Evolutionary conservation across 2,113 vertebrate genomes (phyloP), one percentile per base, ranked within the genome.

Genomic region (Astatotilapia flaviijosephi): DNA sequence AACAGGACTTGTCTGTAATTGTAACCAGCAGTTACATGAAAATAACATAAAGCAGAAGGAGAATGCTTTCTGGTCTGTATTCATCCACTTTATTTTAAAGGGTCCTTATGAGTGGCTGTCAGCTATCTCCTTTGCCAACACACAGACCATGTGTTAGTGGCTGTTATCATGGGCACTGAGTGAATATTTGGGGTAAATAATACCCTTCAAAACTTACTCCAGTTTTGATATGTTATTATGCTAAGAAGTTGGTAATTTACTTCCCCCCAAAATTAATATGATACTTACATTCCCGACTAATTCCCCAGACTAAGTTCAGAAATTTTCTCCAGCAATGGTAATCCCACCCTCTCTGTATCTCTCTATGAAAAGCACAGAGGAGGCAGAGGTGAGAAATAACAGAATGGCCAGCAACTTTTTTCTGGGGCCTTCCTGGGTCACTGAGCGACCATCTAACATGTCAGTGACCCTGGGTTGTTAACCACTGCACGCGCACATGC

Each of bases 1-100:
- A 86, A 75, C 28, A 53, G 23, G 45, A 68, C 89, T 80, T 85
- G 53, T 86, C 88, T 88, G 84, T 91, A 92, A 94, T 94, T 91
- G 86, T 91, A 92, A 91, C 83, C 93, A 92, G 88, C 89, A 93
- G 83, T 85, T 83, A 92, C 82, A 88, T 88, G 60, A 90, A 92
- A 93, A 90, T 87, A 92, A 93, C 90, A 87, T 86, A 51, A 94
- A 90, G 73, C 91, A 93, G 88, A 92, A 70, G 90, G 86, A 88
- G 80, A 87, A 87, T 49, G 83, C 37, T 86, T 80, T 77, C 88
- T 89, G 75, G 54, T 91, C 86, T 92, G 54, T 88, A 88, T 94
- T 94, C 91, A 91, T 93, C 86, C 87, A 88, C 90, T 92, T 93
- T 86, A 88, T 90, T 91, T 92, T 92, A 94, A 89, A 88, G 89